phyloP scores from a whole-genome alignment of 2,113 vertebrate genomes.

The Boleophthalmus pectinirostris region DNA sequence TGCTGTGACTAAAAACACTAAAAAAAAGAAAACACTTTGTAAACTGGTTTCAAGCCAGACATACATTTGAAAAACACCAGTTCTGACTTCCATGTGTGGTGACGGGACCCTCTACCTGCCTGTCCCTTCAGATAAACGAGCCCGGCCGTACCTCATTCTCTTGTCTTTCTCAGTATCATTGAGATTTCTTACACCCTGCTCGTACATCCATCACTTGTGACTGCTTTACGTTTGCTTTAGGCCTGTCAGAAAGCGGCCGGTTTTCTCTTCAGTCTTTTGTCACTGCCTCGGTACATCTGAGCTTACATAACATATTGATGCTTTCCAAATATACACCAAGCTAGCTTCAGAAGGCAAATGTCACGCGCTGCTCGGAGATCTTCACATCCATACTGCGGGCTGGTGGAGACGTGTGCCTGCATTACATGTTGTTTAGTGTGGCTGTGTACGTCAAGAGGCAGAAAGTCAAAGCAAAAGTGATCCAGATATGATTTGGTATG shows the following conservation, averaged over 20 bases:
- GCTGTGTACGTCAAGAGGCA: conserved; percentile 4
- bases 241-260: conserved; percentile 1
- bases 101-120: conserved; percentile 45
- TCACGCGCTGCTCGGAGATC: conserved; percentile 1
- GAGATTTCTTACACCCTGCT: conserved; percentile 60
- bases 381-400: conserved; percentile 15
- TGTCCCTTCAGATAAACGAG: conserved; percentile 65
- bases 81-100: conserved; percentile 46
- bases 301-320: conserved; percentile 35
- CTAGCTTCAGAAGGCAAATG: conserved; percentile 8
- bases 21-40: too few species aligned
- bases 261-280: background rate
- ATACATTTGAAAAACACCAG: background rate
- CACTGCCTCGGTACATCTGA: background rate
- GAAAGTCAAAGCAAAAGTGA: conserved; percentile 1
- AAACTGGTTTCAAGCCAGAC: too few species aligned
- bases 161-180: conserved; percentile 63
- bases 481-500: conserved; percentile 17
- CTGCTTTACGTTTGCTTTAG: conserved; percentile 30
- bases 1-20: too few species aligned
- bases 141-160: conserved; percentile 62
- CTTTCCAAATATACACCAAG: conserved; percentile 21
- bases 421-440: conserved; percentile 11
- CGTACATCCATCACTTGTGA: conserved; percentile 48
- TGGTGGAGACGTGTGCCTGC: conserved; percentile 7